Conservation (phyloP, 2,113 vertebrate species). For the Gallinago undulata region DNA sequence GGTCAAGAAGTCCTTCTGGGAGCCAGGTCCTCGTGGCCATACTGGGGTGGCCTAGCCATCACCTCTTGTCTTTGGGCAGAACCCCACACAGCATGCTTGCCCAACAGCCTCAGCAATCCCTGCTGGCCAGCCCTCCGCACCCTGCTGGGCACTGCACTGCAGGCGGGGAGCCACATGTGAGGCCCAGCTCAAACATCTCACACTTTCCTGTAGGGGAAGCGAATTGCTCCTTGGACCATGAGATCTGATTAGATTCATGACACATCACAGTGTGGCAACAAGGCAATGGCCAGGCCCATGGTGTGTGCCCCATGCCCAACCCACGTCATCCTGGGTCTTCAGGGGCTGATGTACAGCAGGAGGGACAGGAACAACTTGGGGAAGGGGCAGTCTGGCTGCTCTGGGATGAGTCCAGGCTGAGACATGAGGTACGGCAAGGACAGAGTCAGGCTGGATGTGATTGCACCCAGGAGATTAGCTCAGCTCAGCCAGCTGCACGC, state of each 20-base stretch:
- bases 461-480: rapidly evolving
- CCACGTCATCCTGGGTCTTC: rapidly evolving
- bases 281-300: rapidly evolving
- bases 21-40: not conserved
- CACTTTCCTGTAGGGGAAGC: not conserved
- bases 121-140: not conserved
- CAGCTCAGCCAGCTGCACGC: rapidly evolving
- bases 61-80: not conserved
- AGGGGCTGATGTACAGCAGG: not conserved
- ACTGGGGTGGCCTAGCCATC: not conserved
- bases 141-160: rapidly evolving
- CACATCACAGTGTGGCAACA: not conserved
- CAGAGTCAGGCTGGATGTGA: not conserved
- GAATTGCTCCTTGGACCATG: constrained; percentile 19
- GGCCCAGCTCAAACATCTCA: not conserved
- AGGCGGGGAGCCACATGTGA: not conserved
- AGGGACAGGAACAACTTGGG: not conserved
- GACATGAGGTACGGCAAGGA: rapidly evolving
- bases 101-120: not conserved
- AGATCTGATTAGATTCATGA: constrained; percentile 54
- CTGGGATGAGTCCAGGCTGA: not conserved
- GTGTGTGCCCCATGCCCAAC: rapidly evolving
- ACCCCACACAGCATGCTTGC: rapidly evolving
- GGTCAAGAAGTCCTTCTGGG: not conserved
- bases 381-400: not conserved